phyloP scores from a whole-genome alignment of 2,113 vertebrate genomes.

The Hemicordylus capensis region DNA sequence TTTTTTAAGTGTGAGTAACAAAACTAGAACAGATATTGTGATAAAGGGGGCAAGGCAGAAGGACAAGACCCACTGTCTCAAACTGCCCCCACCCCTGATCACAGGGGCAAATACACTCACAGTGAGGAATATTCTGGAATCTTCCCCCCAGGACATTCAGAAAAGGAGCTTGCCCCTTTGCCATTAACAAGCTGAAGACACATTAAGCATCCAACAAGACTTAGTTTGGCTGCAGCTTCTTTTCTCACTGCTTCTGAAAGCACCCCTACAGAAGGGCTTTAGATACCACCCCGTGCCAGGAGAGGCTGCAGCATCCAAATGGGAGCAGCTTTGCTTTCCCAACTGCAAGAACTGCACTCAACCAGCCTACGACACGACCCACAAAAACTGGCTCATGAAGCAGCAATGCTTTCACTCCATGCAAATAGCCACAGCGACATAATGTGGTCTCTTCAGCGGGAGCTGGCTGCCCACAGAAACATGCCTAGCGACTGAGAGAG shows the following conservation, averaged over 20 bases:
- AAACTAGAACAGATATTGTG: too few relatives aligned
- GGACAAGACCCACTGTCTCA: too few relatives aligned
- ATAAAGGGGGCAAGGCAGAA: too few relatives aligned
- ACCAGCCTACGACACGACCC: background rate
- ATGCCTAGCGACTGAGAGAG: background rate
- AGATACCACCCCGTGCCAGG: background rate
- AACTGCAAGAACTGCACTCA: too few relatives aligned
- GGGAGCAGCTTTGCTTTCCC: background rate
- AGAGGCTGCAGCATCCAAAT: background rate
- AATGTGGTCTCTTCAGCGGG: background rate
- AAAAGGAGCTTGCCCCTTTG: background rate
- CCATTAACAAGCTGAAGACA: background rate
- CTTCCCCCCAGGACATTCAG: background rate
- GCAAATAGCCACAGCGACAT: background rate
- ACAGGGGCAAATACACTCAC: too few relatives aligned
- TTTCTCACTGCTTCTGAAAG: background rate
- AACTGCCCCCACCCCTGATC: too few relatives aligned
- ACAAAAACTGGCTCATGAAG: background rate
- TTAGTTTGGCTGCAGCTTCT: background rate
- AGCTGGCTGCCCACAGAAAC: too few relatives aligned
- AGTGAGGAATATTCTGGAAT: too few relatives aligned
- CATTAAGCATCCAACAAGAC: background rate
- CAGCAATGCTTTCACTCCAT: background rate
- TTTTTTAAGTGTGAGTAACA: too few relatives aligned
- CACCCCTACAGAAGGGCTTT: background rate